Base-by-base conservation (phyloP, 2,888 invertebrate genomes). In the Phortica magna region DNA sequence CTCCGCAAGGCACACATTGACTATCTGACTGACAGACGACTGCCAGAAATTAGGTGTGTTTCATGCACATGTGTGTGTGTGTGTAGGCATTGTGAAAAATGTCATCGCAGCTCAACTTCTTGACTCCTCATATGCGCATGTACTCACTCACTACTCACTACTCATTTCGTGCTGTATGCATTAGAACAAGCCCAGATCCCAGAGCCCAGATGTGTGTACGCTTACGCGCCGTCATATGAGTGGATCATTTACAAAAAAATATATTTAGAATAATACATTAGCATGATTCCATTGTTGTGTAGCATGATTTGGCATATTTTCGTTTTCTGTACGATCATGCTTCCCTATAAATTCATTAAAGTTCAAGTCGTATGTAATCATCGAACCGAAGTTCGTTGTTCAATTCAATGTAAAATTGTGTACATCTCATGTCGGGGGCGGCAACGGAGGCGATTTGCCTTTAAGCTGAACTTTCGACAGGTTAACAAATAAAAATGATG, bases 401-500 rank as follows among this genome's bases (percentile, higher is more conserved):
- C 31, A 31, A 31, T 31, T 31, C 31, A 31, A 31, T 31, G 31
- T 31, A 31, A 31, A 31, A 31, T 31, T 31, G 9, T 19, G n/a
- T 57, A 59, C 7, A 53, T 14, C n/a, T 53, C 2, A 53, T 3
- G 12, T 3, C 1, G 53, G 53, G 12, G 12, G 53, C 53, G n/a
- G 53, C 53, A 7, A 3, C n/a, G 53, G 1, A 10, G 53, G 31
- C 31, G 31, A 4, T 31, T 4, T 31, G 17, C 17, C 7, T 17
- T 22, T 68, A 43, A 68, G 68, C 68, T 48, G 17, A 71, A 71
- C 70, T 71, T 71, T 71, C 70, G 70, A 71, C 70, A 71, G 70
- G 70, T 71, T 71, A 71, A 71, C 55, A 71, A 71, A 71, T 71
- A 55, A 17, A 22, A 61, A 61, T 55, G 22, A 71, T 71, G 70